These are phyloP conservation scores for Frankliniella intonsa DNA, from an alignment of 2,888 invertebrate species.

Conservation along the genomic window DNA sequence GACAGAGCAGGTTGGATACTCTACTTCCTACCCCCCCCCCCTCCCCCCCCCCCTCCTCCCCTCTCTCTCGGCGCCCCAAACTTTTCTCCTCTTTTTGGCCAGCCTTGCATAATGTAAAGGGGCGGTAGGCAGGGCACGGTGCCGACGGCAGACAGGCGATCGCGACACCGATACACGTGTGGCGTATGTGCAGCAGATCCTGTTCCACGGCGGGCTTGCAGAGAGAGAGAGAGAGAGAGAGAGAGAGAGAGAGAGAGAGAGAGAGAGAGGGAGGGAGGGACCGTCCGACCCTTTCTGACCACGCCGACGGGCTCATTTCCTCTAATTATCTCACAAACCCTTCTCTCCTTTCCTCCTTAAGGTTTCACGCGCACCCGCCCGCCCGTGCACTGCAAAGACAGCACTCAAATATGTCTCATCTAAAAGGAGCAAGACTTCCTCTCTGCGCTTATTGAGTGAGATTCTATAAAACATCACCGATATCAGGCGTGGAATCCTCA, in stretches of 20 bases:
- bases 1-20: neutral
- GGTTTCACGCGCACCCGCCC: no score
- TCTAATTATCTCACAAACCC: no score
- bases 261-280: slow-evolving; percentile 9
- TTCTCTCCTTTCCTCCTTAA: no score
- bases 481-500: no score
- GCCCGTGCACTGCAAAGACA: no score
- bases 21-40: neutral
- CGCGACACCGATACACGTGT: slow-evolving; percentile 1
- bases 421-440: no score
- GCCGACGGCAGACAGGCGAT: neutral
- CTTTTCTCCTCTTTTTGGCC: slow-evolving; percentile 2
- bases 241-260: slow-evolving; percentile 4
- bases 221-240: neutral
- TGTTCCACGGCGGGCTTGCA: neutral
- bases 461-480: no score
- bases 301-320: no score
- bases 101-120: slow-evolving; percentile 10
- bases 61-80: neutral
- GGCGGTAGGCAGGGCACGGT: neutral
- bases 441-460: no score
- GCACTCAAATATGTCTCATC: no score
- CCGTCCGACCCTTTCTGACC: no score
- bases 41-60: neutral
- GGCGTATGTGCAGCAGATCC: neutral